These are phyloP conservation scores for Adrianichthys oophorus DNA, from an alignment of 2,797 vertebrate genomes.

Conservation along the genomic window DNA sequence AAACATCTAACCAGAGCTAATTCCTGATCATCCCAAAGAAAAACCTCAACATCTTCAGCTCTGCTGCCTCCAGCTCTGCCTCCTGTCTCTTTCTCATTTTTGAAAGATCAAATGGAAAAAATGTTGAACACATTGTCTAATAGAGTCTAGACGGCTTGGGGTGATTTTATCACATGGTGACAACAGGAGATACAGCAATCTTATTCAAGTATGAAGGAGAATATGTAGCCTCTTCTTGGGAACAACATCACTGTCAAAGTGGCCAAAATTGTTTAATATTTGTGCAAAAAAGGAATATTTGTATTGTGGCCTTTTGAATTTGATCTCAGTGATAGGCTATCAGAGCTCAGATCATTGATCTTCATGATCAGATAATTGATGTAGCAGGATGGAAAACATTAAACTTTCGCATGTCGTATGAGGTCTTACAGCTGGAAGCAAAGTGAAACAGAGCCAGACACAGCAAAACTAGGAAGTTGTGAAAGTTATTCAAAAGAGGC, in stretches of 20 bases:
- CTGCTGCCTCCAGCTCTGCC: too few relatives aligned
- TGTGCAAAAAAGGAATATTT: too few relatives aligned
- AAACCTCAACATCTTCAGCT: too few relatives aligned
- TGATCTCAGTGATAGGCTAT: slow-evolving; percentile 7
- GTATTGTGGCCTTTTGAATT: neutral
- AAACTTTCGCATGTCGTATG: slow-evolving; percentile 35
- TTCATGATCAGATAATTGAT: slow-evolving; percentile 32
- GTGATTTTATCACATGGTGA: too few relatives aligned
- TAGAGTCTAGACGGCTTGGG: too few relatives aligned
- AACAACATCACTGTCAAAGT: slow-evolving; percentile 36
- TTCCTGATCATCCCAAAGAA: too few relatives aligned
- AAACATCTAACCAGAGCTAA: too few relatives aligned
- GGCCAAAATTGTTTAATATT: slow-evolving; percentile 4
- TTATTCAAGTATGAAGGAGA: too few relatives aligned
- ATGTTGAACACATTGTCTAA: too few relatives aligned
- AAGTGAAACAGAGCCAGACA: neutral
- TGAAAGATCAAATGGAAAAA: too few relatives aligned
- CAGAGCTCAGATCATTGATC: slow-evolving; percentile 18
- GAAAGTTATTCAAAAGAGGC: slow-evolving; percentile 17
- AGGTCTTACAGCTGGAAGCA: slow-evolving; percentile 7
- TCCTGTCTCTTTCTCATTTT: too few relatives aligned
- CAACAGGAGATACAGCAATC: too few relatives aligned
- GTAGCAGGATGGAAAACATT: slow-evolving; percentile 34
- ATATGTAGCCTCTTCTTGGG: slow-evolving; percentile 27
- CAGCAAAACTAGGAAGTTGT: slow-evolving; percentile 4